Conservation (phyloP, 2,888 invertebrate species). For the Shargacucullia verbasci region DNA sequence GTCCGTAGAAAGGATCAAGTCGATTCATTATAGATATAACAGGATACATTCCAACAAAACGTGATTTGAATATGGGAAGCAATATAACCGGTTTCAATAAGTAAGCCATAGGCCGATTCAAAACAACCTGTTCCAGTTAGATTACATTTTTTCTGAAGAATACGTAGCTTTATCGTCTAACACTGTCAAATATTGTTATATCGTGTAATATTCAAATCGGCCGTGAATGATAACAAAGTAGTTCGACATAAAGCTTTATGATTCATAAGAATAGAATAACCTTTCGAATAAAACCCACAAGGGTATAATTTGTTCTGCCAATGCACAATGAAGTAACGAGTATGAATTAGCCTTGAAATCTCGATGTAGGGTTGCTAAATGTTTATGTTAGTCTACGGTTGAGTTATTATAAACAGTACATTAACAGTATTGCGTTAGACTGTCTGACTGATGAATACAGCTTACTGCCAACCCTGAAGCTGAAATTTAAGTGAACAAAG, state of each 20-base stretch:
- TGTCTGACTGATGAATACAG: neutral
- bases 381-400: conserved; percentile 15
- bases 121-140: conserved; percentile 14
- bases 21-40: conserved; percentile 56
- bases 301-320: conserved; percentile 56
- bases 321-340: conserved; percentile 45
- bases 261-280: conserved; percentile 27
- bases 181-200: neutral
- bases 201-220: neutral
- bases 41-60: conserved; percentile 67
- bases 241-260: conserved; percentile 19
- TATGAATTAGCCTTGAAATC: conserved; percentile 47
- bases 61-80: conserved; percentile 60
- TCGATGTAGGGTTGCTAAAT: conserved; percentile 32
- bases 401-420: conserved; percentile 12
- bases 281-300: conserved; percentile 30
- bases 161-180: neutral
- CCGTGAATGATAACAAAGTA: conserved; percentile 20
- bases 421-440: conserved; percentile 4
- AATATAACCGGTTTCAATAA: conserved; percentile 49
- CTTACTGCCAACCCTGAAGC: conserved; percentile 36
- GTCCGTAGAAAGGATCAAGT: conserved; percentile 63
- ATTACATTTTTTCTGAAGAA: conserved; percentile 4
- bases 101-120: conserved; percentile 26
- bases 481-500: conserved; percentile 55